Percentiles rank a stretch among this genome's conserved stretches.
Conservation (phyloP, 2,888 invertebrate species). For the Himalopsyche anomala region DNA sequence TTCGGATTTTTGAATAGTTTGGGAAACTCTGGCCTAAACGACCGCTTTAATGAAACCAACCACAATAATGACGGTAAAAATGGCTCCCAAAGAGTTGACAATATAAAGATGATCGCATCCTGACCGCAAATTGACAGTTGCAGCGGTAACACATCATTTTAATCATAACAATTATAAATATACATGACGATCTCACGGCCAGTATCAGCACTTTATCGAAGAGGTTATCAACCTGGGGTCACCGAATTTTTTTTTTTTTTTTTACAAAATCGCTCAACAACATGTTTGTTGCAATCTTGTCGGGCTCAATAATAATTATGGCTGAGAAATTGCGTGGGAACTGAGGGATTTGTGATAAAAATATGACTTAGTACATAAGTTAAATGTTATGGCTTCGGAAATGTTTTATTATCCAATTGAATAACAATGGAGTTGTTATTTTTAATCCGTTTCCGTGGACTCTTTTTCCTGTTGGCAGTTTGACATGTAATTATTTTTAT, state of each 20-base stretch:
- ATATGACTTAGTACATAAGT: slow-evolving; percentile 4
- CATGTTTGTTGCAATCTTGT: not conserved
- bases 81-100: no score
- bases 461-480: not conserved
- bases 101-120: not conserved
- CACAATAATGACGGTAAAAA: no score
- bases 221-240: slow-evolving; percentile 40
- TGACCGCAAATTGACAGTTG: not conserved
- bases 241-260: not conserved
- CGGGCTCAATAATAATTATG: not conserved
- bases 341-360: not conserved
- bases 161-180: slow-evolving; percentile 6
- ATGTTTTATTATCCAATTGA: slow-evolving; percentile 13
- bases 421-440: slow-evolving; percentile 10
- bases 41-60: no score
- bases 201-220: slow-evolving; percentile 11
- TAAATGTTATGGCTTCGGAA: not conserved
- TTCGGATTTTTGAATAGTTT: no score
- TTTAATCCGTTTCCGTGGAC: slow-evolving; percentile 33
- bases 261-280: slow-evolving; percentile 28
- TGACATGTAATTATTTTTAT: not conserved
- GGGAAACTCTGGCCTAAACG: no score
- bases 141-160: slow-evolving; percentile 11
- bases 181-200: slow-evolving; percentile 20
- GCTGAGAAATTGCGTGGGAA: slow-evolving; percentile 28